Evolutionary conservation across 2,888 invertebrate species (phyloP), one percentile per base, ranked within the genome.

Genomic region (Rhagonycha lutea): DNA sequence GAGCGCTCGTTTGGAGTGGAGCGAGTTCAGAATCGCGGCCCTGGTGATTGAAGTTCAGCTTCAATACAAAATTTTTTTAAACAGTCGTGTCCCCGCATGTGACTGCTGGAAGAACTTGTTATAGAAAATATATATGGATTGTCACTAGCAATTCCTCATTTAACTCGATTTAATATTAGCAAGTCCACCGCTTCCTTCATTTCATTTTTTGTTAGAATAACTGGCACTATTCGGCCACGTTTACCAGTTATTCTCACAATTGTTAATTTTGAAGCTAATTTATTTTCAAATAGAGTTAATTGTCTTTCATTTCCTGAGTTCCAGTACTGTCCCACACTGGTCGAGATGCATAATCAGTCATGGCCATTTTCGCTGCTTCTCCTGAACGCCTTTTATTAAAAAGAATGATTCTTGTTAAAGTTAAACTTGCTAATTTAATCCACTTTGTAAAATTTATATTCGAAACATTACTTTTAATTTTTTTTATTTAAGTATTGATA

Each of bases 381-480:
- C 78, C 78, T n/a, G 75, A 75, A 14, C 78, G 26, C 32, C 73
- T 71, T 77, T 81, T 81, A 69, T 80, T 81, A 65, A 80, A 80
- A 62, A 81, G n/a, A 61, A 81, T 80, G n/a, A 80, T 78, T 62
- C 74, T 14, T 5, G 12, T 72, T 62, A 72, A 62, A 4, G 29
- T 74, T 69, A 65, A 18, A 24, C 26, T 18, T 14, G 67, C 47
- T 4, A 68, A 28, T 18, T 72, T 68, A 4, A 5, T 70, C 23
- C 23, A 26, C 4, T 28, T 68, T 8, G 14, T n/a, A 28, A 11
- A 24, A 28, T 8, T 14, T 29, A 74, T 69, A 24, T 69, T 62
- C 3, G 11, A n/a, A n/a, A n/a, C n/a, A 29, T 18, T 32, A 63
- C 61, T 14, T 68, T 76, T 69, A 61, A 28, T 47, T 62, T 69